Base-by-base conservation (phyloP, 2,888 invertebrate species). In the Melanostoma scalare region DNA sequence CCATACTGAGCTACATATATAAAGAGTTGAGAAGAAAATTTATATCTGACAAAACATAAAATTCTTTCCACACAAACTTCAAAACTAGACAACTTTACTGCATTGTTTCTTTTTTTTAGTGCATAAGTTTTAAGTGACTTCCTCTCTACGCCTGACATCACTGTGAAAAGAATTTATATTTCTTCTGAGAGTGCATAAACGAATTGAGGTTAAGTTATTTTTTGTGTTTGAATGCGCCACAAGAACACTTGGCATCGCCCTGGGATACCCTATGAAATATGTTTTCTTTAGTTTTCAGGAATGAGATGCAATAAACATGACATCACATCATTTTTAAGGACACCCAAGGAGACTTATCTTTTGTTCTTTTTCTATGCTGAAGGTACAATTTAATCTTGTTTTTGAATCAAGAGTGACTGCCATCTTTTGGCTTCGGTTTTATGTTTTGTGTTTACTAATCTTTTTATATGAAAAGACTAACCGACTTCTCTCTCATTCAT, bases 171-270 rank as follows among this genome's bases (percentile, higher is more conserved):
- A 31, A 8, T 3, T 68, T 68, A 53, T 31, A 48, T 55, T 72
- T 35, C 42, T 65, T 72, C 46, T 38, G 30, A 38, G 58, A 40
- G 58, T 20, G 20, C 20, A 20, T 3, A 48, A 36, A 9, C 31
- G 46, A 58, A 58, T 31, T 31, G 31, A 42, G 58, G 58, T 58
- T 58, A 58, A 38, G 31, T 31, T 40, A 20, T 56, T 4, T 53
- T 53, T 36, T 53, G 4, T 53, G 6, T 36, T 53, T 4, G 6
- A 53, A 36, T 5, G 35, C 35, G 35, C 35, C 30, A 9, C 6
- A 52, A 67, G n/a, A 36, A 36, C 58, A 58, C 58, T 67, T 58
- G 58, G 58, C 55, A 52, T 44, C 38, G 52, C 31, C 10, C 10
- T 4, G 40, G 9, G 30, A n/a, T 50, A 20, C 48, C 20, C n/a